phyloP scores from a whole-genome alignment of 2,888 invertebrate species.

The Drosophila anomelani region DNA sequence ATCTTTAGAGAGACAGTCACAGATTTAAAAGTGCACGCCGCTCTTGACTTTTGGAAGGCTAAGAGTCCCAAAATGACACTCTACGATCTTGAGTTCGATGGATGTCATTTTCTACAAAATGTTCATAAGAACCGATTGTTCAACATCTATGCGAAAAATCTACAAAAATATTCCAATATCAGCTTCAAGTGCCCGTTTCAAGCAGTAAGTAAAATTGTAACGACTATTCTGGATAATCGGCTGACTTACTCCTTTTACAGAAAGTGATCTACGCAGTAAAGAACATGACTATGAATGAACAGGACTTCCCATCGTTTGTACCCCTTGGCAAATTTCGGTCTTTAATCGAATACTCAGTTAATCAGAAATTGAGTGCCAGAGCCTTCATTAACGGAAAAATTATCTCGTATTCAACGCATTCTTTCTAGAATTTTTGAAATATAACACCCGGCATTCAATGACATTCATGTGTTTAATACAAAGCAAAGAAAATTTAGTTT shows the following conservation, averaged over 20 bases:
- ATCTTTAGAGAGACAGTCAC: slow-evolving; percentile 14
- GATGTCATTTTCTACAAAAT: slow-evolving; percentile 17
- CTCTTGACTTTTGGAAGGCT: slow-evolving; percentile 18
- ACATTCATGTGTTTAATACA: neutral
- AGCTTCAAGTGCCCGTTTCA: slow-evolving; percentile 22
- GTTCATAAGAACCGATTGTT: slow-evolving; percentile 27
- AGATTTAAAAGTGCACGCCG: slow-evolving; percentile 9
- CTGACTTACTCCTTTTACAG: neutral
- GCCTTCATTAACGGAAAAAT: slow-evolving; percentile 15
- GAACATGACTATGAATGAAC: slow-evolving; percentile 23
- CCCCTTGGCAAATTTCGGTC: slow-evolving; percentile 24
- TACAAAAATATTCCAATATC: slow-evolving; percentile 15
- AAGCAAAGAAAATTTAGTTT: neutral
- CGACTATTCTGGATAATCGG: neutral
- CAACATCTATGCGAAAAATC: slow-evolving; percentile 4
- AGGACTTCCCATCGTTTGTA: slow-evolving; percentile 24
- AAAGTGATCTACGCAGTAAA: slow-evolving; percentile 12
- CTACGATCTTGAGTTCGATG: slow-evolving; percentile 23
- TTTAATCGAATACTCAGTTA: slow-evolving; percentile 13
- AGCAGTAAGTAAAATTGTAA: slow-evolving; percentile 5
- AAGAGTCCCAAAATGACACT: slow-evolving; percentile 20
- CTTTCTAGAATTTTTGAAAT: neutral
- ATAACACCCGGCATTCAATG: neutral
- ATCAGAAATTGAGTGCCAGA: slow-evolving; percentile 26
- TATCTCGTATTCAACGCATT: neutral